Base-by-base conservation (phyloP, 2,797 vertebrate genomes). In the Bucorvus abyssinicus region DNA sequence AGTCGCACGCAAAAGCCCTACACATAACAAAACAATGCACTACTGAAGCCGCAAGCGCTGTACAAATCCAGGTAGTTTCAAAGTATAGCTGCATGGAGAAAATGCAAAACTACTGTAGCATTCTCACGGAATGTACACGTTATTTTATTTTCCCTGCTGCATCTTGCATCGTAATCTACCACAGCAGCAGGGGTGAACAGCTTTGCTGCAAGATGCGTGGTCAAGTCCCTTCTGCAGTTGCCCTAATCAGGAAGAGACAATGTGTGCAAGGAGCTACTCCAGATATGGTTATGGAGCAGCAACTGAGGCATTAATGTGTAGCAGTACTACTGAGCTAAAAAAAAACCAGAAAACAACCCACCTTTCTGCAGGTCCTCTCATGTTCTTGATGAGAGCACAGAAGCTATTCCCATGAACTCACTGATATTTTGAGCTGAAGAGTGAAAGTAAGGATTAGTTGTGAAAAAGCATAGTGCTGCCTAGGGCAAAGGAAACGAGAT, bases 21-120 rank as follows among this genome's bases (percentile, higher is more conserved):
- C 18, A 59, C 0, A 0, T 67, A 50, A 82, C 23, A 63, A 42
- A 57, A 44, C 10, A 44, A 42, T 0, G 0, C 10, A 19, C 27
- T 49, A 22, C 36, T 36, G 67, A 76, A 64, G 30, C n/a, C 55
- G 75, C 7, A 23, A 63, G 57, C 9, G 40, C 17, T 27, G 11
- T 32, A 19, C 65, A 64, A 86, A 89, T 18, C 38, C 0, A 0
- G 1, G 15, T 19, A 26, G 36, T 60, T 70, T 82, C 65, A 52
- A 78, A 40, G 13, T 3, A 14, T 2, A 84, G 47, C 34, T 89
- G 55, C 40, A 63, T 2, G 3, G 29, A 75, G 74, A 44, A 84
- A 78, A 87, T 22, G 24, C 32, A 74, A 34, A 53, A 38, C 47
- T 47, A 42, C 19, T 42, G 14, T 13, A 64, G 8, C 26, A 27